Base-by-base conservation (phyloP, 2,113 vertebrate species). In the Geococcyx californianus region DNA sequence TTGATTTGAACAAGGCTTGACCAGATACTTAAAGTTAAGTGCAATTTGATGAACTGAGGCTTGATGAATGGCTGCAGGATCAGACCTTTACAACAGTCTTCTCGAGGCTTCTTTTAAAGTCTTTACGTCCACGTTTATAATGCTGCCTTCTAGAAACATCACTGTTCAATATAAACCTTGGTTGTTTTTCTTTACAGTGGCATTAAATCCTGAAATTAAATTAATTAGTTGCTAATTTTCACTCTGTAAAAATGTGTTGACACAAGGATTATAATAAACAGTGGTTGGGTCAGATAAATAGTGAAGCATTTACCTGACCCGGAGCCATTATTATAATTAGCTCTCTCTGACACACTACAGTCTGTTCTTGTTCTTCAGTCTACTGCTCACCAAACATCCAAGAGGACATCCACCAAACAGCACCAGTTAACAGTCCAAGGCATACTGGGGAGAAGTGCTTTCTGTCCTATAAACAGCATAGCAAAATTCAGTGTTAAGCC, bases 171-270 rank as follows among this genome's bases (percentile, higher is more conserved):
- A 76, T 24, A 91, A 91, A 69, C 62, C 54, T 31, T 77, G 33
- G 10, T 33, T 69, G 68, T 70, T 84, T 87, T 80, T 58, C 29
- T 94, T 92, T 74, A 67, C 56, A 40, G 52, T 36, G 51, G 23
- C 90, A 93, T 88, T 94, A 94, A 86, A 55, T 95, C 68, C 72
- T 90, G 85, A 90, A 95, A 96, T 93, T 95, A 95, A 96, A 95
- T 94, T 95, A 96, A 97, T 95, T 92, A 96, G 82, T 93, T 91
- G 68, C 82, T 95, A 91, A 91, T 97, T 95, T 94, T 94, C 83
- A 64, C 92, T 95, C 76, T 60, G 70, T 81, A 94, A 94, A 95
- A 93, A 81, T 70, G 17, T 93, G 93, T 94, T 96, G 95, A 94
- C 90, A 95, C 18, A 74, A 67, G 13, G 34, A 91, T 13, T 52